phyloP scores from a whole-genome alignment of 2,888 invertebrate species.

The Coenonympha arcania region DNA sequence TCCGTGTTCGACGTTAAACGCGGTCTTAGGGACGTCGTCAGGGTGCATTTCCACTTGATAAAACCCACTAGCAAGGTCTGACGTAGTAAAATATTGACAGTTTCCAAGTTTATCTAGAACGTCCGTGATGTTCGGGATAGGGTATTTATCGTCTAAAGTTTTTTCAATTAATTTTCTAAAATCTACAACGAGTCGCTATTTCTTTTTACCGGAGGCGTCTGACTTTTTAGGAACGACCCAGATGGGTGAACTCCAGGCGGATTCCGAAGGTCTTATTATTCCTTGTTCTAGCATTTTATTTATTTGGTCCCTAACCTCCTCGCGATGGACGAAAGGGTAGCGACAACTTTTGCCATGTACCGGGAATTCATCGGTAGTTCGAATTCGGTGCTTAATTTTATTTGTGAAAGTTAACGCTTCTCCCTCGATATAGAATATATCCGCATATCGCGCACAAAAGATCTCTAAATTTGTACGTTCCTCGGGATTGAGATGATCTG shows the following conservation, averaged over 20 bases:
- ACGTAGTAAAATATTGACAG: conserved; percentile 15
- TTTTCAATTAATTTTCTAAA: neutral
- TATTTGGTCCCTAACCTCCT: conserved; percentile 24
- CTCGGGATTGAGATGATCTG: no score
- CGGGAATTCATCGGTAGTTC: no score
- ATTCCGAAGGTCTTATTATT: conserved; percentile 24
- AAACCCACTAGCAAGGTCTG: conserved; percentile 13
- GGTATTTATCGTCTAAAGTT: neutral
- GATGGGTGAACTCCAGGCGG: conserved; percentile 6
- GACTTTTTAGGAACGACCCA: conserved; percentile 20
- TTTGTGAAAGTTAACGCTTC: neutral
- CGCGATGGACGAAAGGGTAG: conserved; percentile 24
- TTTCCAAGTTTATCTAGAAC: conserved; percentile 18
- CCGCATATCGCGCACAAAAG: no score
- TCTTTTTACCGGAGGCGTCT: neutral
- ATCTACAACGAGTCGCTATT: neutral
- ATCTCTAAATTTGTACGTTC: no score
- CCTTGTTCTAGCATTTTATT: conserved; percentile 25
- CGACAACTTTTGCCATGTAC: no score
- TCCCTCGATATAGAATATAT: no score
- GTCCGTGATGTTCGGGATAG: neutral
- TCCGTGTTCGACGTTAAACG: conserved; percentile 10
- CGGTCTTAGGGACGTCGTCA: no score
- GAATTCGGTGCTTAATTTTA: no score
- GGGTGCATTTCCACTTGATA: conserved; percentile 6